A percentile compares a stretch with the other conserved stretches of the same genome.
Evolutionary conservation across 2,888 invertebrate species (phyloP).

Genomic region (Chironomus tentans): DNA sequence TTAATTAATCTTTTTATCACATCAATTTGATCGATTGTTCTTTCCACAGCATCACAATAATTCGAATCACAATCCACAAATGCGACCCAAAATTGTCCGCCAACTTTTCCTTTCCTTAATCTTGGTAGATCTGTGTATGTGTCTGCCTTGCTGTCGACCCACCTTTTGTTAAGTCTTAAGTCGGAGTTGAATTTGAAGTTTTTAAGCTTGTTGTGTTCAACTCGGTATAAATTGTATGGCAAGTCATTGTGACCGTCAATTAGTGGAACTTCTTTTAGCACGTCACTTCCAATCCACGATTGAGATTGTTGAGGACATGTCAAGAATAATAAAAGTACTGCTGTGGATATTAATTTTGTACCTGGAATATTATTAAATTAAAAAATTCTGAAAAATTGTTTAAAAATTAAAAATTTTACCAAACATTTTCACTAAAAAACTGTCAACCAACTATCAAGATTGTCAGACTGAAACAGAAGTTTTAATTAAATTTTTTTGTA

Average conservation of each 20-base stretch:
- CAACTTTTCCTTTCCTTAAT: slow-evolving; percentile 45
- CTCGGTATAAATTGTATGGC: slow-evolving; percentile 40
- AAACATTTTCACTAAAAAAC: no score
- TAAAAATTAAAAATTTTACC: no score
- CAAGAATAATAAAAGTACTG: no score
- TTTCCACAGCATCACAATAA: slow-evolving; percentile 47
- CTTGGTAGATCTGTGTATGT: slow-evolving; percentile 48
- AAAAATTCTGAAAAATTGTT: no score
- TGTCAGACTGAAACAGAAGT: no score
- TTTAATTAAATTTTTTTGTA: no score
- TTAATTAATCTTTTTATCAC: slow-evolving; percentile 48
- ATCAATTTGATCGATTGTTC: slow-evolving; percentile 52
- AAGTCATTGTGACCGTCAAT: slow-evolving; percentile 43
- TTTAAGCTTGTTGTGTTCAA: slow-evolving; percentile 39
- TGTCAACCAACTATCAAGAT: no score
- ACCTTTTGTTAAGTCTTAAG: slow-evolving; percentile 38
- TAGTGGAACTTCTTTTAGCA: slow-evolving; percentile 27
- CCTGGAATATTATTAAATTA: no score
- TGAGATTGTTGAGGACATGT: no score
- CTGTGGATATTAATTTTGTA: no score
- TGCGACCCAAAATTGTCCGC: slow-evolving; percentile 54
- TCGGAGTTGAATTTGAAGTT: slow-evolving; percentile 40
- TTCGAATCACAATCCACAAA: slow-evolving; percentile 47
- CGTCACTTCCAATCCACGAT: slow-evolving; percentile 14
- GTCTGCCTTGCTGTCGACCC: slow-evolving; percentile 31